phyloP scores from a whole-genome alignment of 1,140 invertebrate species.

The Philotrypesis tridentata region DNA sequence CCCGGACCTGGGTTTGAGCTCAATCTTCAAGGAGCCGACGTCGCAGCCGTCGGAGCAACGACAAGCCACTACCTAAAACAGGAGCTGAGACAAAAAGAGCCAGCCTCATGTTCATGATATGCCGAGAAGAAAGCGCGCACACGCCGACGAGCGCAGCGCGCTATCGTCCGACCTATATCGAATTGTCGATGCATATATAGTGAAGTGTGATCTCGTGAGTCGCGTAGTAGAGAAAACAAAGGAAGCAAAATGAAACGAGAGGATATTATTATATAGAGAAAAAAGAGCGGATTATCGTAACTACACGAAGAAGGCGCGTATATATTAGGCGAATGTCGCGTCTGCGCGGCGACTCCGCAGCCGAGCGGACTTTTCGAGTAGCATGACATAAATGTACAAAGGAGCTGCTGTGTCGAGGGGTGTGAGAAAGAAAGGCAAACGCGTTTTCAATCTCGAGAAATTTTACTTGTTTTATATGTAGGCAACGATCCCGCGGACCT shows the following conservation, averaged over 20 bases:
- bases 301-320: neutral
- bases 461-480: slow-evolving; percentile 14
- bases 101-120: neutral
- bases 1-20: slow-evolving; percentile 21
- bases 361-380: slow-evolving; percentile 9
- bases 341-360: neutral
- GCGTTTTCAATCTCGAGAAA: slow-evolving; percentile 13
- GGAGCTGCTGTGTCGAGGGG: neutral
- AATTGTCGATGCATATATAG: neutral
- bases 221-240: slow-evolving; percentile 26
- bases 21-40: slow-evolving; percentile 39
- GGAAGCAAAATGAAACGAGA: neutral
- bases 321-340: slow-evolving; percentile 7
- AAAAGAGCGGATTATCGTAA: neutral
- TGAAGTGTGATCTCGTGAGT: slow-evolving; percentile 46
- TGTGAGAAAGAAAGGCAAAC: neutral
- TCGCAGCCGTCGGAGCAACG: neutral
- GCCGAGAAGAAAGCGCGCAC: neutral
- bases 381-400: slow-evolving; percentile 45
- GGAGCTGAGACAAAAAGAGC: neutral
- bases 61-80: slow-evolving; percentile 21
- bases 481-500: slow-evolving; percentile 10
- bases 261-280: neutral
- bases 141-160: neutral
- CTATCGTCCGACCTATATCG: neutral